Base-by-base conservation (phyloP, 2,888 invertebrate genomes). In the Parnassius mnemosyne region DNA sequence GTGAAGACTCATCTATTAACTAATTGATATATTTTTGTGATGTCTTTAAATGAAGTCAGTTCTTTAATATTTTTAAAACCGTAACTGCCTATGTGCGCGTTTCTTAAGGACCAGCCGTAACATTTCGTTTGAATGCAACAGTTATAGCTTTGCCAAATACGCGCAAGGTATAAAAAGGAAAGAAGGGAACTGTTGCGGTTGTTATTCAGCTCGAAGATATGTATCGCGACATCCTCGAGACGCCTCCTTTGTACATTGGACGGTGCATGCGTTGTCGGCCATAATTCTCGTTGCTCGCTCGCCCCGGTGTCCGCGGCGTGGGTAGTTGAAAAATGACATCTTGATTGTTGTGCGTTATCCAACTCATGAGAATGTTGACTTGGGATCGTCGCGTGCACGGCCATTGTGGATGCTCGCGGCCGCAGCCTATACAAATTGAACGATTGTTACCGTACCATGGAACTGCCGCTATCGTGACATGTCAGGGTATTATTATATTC, bases 301-400 rank as follows among this genome's bases (percentile, higher is more conserved):
- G 77, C 74, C 73, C 71, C 76, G 75, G 80, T 79, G 83, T 82
- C 77, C 79, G 78, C 81, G 70, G 89, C 87, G 91, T 91, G 90
- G 91, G 90, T 88, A 89, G 91, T 89, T 91, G 90, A 91, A 90
- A 91, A 90, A 91, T 91, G 89, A 91, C 90, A 91, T 91, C 91
- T 90, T 90, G 90, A 90, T 91, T 91, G 90, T 90, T 89, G 84
- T 84, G 84, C 86, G 89, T 87, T 89, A 89, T 88, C 87, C 88
- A 83, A 85, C 86, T 87, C 85, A 89, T 87, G 89, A 87, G 89
- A 89, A 89, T 87, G 86, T 87, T 78, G 82, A 76, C 78, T 73
- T 72, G 71, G 76, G 76, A 77, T 78, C 77, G 69, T 89, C 87
- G 89, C 88, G 88, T 88, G 89, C 82, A 82, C 76, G 71, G 75